Evolutionary conservation across 1,140 invertebrate genomes (phyloP).

Genomic region (Leptinotarsa undecemlineata): DNA sequence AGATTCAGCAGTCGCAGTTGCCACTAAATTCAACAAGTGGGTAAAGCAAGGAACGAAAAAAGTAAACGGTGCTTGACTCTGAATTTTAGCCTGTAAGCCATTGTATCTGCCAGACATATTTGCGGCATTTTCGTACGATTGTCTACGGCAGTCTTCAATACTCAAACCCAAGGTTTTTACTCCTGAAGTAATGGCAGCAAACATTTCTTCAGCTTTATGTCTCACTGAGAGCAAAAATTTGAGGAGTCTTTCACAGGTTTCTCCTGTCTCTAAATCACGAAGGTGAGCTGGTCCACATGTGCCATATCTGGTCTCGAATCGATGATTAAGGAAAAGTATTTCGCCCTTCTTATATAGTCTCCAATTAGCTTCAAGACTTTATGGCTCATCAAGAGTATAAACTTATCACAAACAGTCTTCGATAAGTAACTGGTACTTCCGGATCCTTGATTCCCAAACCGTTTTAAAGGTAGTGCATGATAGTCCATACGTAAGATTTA

Average conservation of each 20-base stretch:
- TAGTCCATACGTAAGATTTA: too few species aligned
- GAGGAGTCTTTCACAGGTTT: background rate
- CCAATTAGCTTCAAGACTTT: constrained; percentile 38
- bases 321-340: constrained; percentile 31
- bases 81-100: constrained; percentile 51
- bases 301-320: constrained; percentile 48
- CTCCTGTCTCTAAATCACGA: background rate
- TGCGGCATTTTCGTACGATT: constrained; percentile 53
- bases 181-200: constrained; percentile 22
- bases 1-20: too few species aligned
- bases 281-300: background rate
- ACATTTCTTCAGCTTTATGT: constrained; percentile 42
- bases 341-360: constrained; percentile 45
- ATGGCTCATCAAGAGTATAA: constrained; percentile 46
- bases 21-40: constrained; percentile 50
- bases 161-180: constrained; percentile 43
- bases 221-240: constrained; percentile 1
- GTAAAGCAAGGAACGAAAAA: constrained; percentile 42
- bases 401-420: constrained; percentile 48
- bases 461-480: constrained; percentile 7
- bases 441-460: constrained; percentile 47
- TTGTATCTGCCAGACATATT: constrained; percentile 53
- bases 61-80: constrained; percentile 34
- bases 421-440: constrained; percentile 50
- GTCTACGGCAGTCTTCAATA: constrained; percentile 43